Percentiles rank a stretch among this genome's conserved stretches.
phyloP scores from a whole-genome alignment of 2,888 invertebrate genomes.

The Chromoteleia sp. region DNA sequence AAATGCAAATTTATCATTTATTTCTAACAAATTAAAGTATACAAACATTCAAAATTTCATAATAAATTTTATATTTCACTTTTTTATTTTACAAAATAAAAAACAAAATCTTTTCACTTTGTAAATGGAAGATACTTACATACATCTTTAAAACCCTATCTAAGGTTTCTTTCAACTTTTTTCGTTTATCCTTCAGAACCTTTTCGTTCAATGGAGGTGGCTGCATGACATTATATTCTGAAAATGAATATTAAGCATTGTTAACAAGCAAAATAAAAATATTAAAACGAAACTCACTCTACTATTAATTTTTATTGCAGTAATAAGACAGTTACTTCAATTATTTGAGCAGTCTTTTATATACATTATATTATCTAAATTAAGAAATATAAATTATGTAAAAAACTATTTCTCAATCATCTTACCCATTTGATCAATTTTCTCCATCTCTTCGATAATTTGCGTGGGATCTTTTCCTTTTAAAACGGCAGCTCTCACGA shows the following conservation, averaged over 20 bases:
- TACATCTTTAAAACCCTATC: conserved; percentile 97
- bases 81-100: too few relatives aligned
- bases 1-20: too few relatives aligned
- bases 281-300: too few relatives aligned
- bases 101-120: too few relatives aligned
- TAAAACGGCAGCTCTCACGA: conserved; percentile 97
- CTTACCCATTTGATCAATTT: conserved; percentile 99
- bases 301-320: too few relatives aligned
- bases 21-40: too few relatives aligned
- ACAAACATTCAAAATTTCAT: not conserved
- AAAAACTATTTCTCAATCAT: too few relatives aligned
- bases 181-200: conserved; percentile 97
- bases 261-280: not conserved
- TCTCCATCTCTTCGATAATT: conserved; percentile 97
- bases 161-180: conserved; percentile 97
- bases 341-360: too few relatives aligned
- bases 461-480: conserved; percentile 99
- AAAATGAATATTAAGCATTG: conserved; percentile 37
- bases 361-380: too few relatives aligned
- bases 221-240: conserved; percentile 97
- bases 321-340: too few relatives aligned
- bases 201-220: conserved; percentile 98
- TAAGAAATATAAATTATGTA: too few relatives aligned
- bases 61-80: too few relatives aligned
- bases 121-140: conserved; percentile 95